Evolutionary conservation across 2,113 vertebrate species (phyloP).

Genomic region (Sula dactylatra): DNA sequence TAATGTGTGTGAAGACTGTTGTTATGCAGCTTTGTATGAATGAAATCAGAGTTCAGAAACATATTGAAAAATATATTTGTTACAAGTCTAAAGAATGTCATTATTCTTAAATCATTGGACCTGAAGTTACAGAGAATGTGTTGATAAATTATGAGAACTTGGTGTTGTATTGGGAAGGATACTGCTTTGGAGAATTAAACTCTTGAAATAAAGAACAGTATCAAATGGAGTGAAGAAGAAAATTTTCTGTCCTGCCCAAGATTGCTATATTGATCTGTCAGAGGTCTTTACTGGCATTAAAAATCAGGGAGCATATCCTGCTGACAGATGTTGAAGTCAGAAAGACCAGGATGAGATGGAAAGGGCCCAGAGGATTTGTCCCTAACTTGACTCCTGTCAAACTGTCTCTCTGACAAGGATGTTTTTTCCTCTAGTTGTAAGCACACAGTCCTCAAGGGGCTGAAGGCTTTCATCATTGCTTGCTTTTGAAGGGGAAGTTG

Average conservation of each 20-base stretch:
- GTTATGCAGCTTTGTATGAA: neutral
- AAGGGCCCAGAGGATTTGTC: slow-evolving; percentile 68
- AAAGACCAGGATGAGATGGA: slow-evolving; percentile 43
- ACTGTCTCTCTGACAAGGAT: slow-evolving; percentile 71
- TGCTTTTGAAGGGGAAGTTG: slow-evolving; percentile 78
- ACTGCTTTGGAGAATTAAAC: neutral
- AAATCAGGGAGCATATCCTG: slow-evolving; percentile 22
- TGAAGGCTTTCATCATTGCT: slow-evolving; percentile 72
- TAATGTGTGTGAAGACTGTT: neutral
- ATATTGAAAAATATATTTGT: neutral
- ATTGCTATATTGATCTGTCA: neutral
- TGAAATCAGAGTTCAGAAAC: neutral
- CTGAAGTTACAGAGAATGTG: neutral
- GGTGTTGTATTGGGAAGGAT: neutral
- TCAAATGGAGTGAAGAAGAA: neutral
- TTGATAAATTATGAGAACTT: neutral
- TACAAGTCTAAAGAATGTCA: neutral
- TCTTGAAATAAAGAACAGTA: neutral
- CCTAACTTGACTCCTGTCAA: slow-evolving; percentile 80
- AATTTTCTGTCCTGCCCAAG: neutral
- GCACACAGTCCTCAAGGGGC: slow-evolving; percentile 55
- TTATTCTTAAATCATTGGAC: neutral
- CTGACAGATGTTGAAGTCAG: slow-evolving; percentile 38
- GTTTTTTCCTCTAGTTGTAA: slow-evolving; percentile 82
- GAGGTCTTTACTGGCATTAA: neutral